Conservation (phyloP, 2,888 invertebrate genomes). For the Deilephila porcellus region DNA sequence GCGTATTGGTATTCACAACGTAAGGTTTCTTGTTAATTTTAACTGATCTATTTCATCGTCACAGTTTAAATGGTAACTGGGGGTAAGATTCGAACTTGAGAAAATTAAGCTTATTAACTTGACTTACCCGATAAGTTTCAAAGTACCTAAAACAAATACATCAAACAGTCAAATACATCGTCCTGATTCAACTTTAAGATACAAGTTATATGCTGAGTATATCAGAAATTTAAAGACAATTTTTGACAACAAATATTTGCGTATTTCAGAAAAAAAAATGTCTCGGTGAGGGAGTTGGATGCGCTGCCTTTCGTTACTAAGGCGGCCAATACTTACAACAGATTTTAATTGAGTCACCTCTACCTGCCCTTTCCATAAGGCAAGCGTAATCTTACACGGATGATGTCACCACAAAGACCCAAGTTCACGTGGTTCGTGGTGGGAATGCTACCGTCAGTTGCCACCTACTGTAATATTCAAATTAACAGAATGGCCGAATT, state of each 20-base stretch:
- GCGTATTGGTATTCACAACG: slow-evolving; percentile 15
- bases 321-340: too few species aligned
- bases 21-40: slow-evolving; percentile 38
- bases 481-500: slow-evolving; percentile 60
- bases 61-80: slow-evolving; percentile 25
- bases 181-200: background rate
- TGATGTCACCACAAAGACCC: slow-evolving; percentile 21
- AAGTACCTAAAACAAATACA: too few species aligned
- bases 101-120: background rate
- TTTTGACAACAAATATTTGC: too few species aligned
- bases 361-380: too few species aligned
- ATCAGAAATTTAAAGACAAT: too few species aligned
- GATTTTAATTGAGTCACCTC: too few species aligned
- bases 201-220: too few species aligned
- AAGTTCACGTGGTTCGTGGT: slow-evolving; percentile 27
- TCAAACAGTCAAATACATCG: background rate
- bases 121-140: background rate
- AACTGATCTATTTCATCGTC: slow-evolving; percentile 34
- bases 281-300: too few species aligned
- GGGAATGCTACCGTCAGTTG: slow-evolving; percentile 11
- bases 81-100: slow-evolving; percentile 18
- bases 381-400: too few species aligned
- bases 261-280: too few species aligned
- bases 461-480: slow-evolving; percentile 54
- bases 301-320: too few species aligned